phyloP scores from a whole-genome alignment of 2,113 vertebrate species.

The Crotalus viridis region DNA sequence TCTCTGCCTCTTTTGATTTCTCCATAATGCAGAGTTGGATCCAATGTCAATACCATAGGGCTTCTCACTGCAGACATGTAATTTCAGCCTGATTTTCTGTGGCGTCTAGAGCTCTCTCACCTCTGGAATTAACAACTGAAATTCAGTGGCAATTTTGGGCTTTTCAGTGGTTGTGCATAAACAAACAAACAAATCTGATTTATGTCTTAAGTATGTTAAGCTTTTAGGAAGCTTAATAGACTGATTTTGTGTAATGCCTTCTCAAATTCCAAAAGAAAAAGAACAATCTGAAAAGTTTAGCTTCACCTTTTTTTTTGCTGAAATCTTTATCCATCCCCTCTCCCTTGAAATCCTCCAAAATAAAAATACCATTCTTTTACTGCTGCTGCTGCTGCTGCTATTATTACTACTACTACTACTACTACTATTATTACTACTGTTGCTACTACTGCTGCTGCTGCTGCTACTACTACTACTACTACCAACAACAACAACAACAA shows the following conservation, averaged over 20 bases:
- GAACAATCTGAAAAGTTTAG: neutral
- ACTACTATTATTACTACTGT: fast-evolving
- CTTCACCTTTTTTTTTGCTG: neutral
- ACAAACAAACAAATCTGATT: neutral
- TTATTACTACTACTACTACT: neutral
- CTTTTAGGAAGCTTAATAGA: neutral
- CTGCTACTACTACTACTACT: neutral
- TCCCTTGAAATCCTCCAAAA: neutral
- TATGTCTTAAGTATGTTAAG: neutral
- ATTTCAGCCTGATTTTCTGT: neutral
- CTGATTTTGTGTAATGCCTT: neutral
- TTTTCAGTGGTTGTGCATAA: neutral
- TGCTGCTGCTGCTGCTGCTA: neutral
- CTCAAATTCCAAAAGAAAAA: neutral
- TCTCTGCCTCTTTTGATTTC: neutral
- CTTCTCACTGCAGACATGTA: neutral
- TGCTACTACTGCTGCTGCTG: neutral
- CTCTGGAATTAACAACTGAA: neutral
- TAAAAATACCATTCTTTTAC: neutral
- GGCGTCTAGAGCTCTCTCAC: neutral
- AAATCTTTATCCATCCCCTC: neutral
- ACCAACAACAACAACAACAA: neutral
- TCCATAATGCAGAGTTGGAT: neutral
- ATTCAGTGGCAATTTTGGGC: neutral
- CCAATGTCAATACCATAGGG: neutral